These are phyloP conservation scores for Falco biarmicus DNA, from an alignment of 2,797 vertebrate species.

Conservation along the genomic window DNA sequence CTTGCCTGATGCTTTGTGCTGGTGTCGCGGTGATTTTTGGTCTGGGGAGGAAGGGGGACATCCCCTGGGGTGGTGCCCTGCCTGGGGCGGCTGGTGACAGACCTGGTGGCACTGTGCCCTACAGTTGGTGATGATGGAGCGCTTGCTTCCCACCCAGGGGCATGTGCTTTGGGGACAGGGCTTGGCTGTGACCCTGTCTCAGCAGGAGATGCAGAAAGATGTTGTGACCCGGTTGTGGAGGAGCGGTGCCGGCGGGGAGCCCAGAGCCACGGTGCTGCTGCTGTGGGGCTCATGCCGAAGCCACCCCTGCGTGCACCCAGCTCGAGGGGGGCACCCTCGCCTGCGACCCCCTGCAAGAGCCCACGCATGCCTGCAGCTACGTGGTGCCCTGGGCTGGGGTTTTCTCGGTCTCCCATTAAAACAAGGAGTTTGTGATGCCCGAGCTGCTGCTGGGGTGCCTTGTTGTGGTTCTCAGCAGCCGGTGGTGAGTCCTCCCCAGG, in stretches of 20 bases:
- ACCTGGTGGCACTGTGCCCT: fast-evolving
- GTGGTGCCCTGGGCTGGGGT: neutral
- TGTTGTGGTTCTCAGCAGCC: fast-evolving
- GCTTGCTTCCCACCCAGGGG: fast-evolving
- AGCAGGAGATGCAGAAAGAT: fast-evolving
- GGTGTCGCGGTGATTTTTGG: neutral
- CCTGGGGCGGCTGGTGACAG: fast-evolving
- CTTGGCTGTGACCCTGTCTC: neutral
- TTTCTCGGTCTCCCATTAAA: neutral
- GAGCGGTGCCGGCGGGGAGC: fast-evolving
- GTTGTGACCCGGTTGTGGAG: neutral
- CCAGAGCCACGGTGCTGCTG: neutral
- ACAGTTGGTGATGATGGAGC: fast-evolving
- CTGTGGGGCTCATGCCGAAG: fast-evolving
- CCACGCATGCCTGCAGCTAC: fast-evolving
- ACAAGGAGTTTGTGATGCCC: neutral
- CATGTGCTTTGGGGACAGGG: neutral
- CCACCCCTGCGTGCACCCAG: neutral
- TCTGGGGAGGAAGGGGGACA: fast-evolving
- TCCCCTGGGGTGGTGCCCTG: neutral
- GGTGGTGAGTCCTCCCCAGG: fast-evolving
- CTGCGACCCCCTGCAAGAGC: fast-evolving
- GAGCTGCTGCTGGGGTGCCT: neutral
- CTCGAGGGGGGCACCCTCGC: neutral
- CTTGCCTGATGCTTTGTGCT: fast-evolving